Evolutionary conservation across 2,113 vertebrate species (phyloP).

Genomic region (Mesocricetus auratus): DNA sequence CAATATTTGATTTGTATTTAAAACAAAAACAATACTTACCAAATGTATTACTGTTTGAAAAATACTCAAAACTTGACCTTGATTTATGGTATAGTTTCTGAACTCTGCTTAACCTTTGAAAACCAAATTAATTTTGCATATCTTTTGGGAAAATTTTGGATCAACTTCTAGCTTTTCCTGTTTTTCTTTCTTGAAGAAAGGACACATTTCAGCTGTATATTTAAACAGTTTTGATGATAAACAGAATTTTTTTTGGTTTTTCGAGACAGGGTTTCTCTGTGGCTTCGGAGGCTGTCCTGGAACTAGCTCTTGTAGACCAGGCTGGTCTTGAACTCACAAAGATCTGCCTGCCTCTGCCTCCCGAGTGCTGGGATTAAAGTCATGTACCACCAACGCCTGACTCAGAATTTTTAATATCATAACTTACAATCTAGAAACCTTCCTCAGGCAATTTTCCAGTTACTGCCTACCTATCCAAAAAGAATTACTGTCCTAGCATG

Average conservation of each 20-base stretch:
- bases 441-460: neutral
- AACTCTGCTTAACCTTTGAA: neutral
- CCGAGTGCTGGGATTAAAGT: too few relatives aligned
- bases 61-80: neutral
- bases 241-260: neutral
- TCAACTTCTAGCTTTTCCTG: neutral
- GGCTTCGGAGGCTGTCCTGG: too few relatives aligned
- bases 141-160: neutral
- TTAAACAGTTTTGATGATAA: neutral
- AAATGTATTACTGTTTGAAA: neutral
- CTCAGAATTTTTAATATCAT: neutral
- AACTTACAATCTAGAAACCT: neutral
- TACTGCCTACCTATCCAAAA: neutral
- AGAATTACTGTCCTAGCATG: neutral
- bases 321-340: too few relatives aligned
- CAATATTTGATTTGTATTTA: neutral
- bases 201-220: neutral
- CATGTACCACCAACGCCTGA: too few relatives aligned
- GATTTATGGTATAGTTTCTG: neutral
- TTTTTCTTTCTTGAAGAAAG: constrained; percentile 15
- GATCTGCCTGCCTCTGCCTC: too few relatives aligned
- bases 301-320: too few relatives aligned
- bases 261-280: too few relatives aligned
- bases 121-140: neutral
- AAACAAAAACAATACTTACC: neutral